Conservation (phyloP, 2,888 invertebrate genomes). For the Heliothis peltigera region DNA sequence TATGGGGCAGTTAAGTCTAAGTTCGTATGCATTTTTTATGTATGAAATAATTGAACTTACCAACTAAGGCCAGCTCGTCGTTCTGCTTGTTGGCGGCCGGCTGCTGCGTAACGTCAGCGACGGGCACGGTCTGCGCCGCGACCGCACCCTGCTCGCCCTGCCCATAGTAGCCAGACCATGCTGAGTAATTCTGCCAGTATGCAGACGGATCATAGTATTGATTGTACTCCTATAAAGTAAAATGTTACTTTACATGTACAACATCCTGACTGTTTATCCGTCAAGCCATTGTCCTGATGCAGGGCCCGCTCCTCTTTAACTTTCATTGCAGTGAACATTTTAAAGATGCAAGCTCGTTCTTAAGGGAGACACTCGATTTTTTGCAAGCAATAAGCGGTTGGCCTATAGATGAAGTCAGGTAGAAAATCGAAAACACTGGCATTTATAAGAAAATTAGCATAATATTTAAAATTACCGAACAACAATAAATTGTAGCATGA, state of each 20-base stretch:
- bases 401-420: constrained; percentile 45
- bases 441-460: background rate
- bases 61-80: constrained; percentile 94
- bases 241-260: constrained; percentile 50
- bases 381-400: constrained; percentile 50
- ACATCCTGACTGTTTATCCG: constrained; percentile 41
- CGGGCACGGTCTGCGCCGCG: constrained; percentile 64
- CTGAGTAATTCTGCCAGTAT: constrained; percentile 96
- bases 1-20: too few species aligned
- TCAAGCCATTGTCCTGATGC: constrained; percentile 41
- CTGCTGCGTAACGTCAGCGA: constrained; percentile 75
- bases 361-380: constrained; percentile 25
- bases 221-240: constrained; percentile 90
- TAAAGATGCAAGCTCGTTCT: constrained; percentile 32
- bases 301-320: constrained; percentile 39
- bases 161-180: constrained; percentile 94
- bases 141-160: constrained; percentile 91
- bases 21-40: too few species aligned
- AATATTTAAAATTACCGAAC: too few species aligned
- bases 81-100: constrained; percentile 81
- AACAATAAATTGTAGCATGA: too few species aligned
- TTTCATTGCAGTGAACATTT: constrained; percentile 18
- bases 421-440: constrained; percentile 30
- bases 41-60: constrained; percentile 77
- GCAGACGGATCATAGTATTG: constrained; percentile 95